Percentiles rank a stretch among this genome's conserved stretches.
Evolutionary conservation across 2,888 invertebrate species (phyloP).

Genomic region (Cheilosia grossa): DNA sequence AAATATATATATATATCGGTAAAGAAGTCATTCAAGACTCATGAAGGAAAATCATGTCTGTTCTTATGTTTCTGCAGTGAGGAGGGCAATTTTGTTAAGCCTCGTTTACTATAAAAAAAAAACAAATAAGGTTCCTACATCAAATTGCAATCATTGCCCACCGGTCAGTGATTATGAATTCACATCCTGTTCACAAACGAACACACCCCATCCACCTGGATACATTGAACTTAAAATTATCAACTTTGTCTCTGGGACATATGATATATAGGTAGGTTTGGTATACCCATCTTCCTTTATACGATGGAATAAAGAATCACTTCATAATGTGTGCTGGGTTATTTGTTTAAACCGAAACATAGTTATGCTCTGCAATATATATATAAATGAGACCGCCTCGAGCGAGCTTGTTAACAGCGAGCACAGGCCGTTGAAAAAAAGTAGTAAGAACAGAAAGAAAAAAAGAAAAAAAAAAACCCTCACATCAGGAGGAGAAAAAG

Average conservation of each 20-base stretch:
- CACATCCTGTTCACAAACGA: slow-evolving; percentile 9
- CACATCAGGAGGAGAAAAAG: slow-evolving; percentile 24
- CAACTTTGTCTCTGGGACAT: slow-evolving; percentile 18
- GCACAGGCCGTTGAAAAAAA: slow-evolving; percentile 45
- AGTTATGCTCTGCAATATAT: slow-evolving; percentile 33
- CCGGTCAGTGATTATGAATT: background rate
- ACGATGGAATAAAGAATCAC: slow-evolving; percentile 11
- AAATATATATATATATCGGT: too few relatives aligned
- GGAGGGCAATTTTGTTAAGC: too few relatives aligned
- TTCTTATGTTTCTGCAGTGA: too few relatives aligned
- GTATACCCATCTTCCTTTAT: slow-evolving; percentile 7
- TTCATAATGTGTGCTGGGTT: slow-evolving; percentile 44
- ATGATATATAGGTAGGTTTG: slow-evolving; percentile 9
- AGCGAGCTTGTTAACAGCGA: slow-evolving; percentile 59
- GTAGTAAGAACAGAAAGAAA: too few relatives aligned
- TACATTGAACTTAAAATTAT: slow-evolving; percentile 51
- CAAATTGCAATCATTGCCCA: background rate
- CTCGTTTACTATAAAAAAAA: too few relatives aligned
- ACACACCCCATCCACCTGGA: background rate
- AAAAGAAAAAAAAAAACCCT: slow-evolving; percentile 9
- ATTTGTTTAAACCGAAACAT: slow-evolving; percentile 65
- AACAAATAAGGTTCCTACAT: too few relatives aligned
- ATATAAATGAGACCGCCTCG: slow-evolving; percentile 48
- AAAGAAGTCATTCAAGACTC: too few relatives aligned
- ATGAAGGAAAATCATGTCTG: too few relatives aligned